These are phyloP conservation scores for Lacerta agilis DNA, from an alignment of 2,797 vertebrate genomes.

Conservation along the genomic window DNA sequence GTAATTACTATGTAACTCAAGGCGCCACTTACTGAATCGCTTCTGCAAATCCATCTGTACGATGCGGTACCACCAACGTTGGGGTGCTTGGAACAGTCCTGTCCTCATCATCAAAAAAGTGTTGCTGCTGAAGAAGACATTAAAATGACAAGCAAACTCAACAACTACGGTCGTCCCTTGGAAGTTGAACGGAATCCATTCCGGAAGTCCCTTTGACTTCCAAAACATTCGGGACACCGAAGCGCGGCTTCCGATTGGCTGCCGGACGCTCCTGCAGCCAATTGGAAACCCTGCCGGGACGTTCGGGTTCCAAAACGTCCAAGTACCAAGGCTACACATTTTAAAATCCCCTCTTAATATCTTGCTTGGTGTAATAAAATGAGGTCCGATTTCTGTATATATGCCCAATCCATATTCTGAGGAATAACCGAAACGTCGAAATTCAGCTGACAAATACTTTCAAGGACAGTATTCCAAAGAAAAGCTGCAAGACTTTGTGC, in stretches of 20 bases:
- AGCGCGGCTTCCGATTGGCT: no score
- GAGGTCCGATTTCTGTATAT: not conserved
- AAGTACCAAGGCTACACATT: not conserved
- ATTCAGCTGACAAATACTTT: not conserved
- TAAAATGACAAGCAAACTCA: slow-evolving; percentile 28
- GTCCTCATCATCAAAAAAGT: slow-evolving; percentile 95
- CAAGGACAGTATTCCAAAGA: slow-evolving; percentile 17
- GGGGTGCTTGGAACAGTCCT: slow-evolving; percentile 95
- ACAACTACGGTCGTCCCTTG: no score
- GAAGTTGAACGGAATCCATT: no score
- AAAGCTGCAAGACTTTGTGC: not conserved
- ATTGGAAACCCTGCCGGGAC: no score
- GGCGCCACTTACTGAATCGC: slow-evolving; percentile 89
- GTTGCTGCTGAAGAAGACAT: slow-evolving; percentile 82
- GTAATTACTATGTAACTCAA: not conserved
- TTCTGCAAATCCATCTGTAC: slow-evolving; percentile 93
- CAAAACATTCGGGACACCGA: no score
- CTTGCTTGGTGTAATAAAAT: not conserved
- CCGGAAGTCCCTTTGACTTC: no score
- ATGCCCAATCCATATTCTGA: not conserved
- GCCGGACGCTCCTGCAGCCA: no score
- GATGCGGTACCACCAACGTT: slow-evolving; percentile 90
- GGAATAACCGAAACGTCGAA: not conserved
- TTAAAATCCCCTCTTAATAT: not conserved
- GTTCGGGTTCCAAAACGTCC: no score